Percentiles rank a stretch among this genome's conserved stretches.
Evolutionary conservation across 2,113 vertebrate species (phyloP).

Genomic region (Caranx ignobilis): DNA sequence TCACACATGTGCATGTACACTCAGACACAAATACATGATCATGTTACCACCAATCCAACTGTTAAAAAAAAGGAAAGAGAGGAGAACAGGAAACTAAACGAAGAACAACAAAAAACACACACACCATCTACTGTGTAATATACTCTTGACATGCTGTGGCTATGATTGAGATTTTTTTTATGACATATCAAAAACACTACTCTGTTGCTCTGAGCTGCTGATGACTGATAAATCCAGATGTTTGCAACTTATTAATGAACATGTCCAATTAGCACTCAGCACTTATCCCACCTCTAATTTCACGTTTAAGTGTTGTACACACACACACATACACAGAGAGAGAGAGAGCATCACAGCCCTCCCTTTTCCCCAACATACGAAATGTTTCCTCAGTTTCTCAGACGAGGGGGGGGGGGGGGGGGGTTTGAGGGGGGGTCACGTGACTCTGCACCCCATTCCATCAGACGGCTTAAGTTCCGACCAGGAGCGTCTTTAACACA

Average conservation of each 20-base stretch:
- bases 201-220: not conserved
- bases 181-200: not conserved
- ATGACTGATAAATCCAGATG: slow-evolving; percentile 38
- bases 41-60: slow-evolving; percentile 45
- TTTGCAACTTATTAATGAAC: slow-evolving; percentile 43
- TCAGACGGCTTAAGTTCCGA: slow-evolving; percentile 80
- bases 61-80: not conserved
- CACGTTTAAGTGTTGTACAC: slow-evolving; percentile 1
- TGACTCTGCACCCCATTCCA: slow-evolving; percentile 84
- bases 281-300: slow-evolving; percentile 6
- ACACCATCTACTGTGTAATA: not conserved
- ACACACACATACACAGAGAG: not conserved
- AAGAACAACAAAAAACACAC: not conserved
- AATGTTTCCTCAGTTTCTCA: slow-evolving; percentile 78
- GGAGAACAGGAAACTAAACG: not conserved
- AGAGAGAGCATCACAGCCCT: slow-evolving; percentile 7
- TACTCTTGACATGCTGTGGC: not conserved
- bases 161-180: not conserved
- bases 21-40: slow-evolving; percentile 49
- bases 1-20: slow-evolving; percentile 28
- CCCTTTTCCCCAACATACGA: slow-evolving; percentile 56
- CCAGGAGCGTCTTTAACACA: slow-evolving; percentile 76
- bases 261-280: slow-evolving; percentile 34
- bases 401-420: slow-evolving; percentile 38
- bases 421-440: slow-evolving; percentile 71